Base-by-base conservation (phyloP, 1,140 invertebrate genomes). In the Zaprionus capensis region DNA sequence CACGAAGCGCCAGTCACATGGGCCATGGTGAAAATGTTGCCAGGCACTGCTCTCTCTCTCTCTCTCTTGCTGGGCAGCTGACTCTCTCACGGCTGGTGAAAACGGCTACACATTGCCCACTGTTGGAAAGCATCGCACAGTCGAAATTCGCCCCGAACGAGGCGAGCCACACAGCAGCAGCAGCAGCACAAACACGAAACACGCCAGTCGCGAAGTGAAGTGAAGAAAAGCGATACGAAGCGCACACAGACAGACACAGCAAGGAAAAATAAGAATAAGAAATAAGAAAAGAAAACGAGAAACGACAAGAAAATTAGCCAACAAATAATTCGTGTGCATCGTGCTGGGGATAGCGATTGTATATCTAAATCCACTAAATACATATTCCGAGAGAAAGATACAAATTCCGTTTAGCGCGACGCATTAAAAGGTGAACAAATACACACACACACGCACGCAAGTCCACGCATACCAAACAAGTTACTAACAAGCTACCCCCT, bases 71-170 rank as follows among this genome's bases (percentile, higher is more conserved):
- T 9, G n/a, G 7, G 7, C 41, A 46, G 41, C 51, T 26, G 31
- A 26, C 53, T 66, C 20, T 77, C 28, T 51, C 20, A 5, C 4
- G 41, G 2, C 41, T 46, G 41, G 31, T 44, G 55, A 41, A 58
- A 68, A 77, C 3, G 41, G 41, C n/a, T 6, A 11, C 41, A 72
- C 70, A 72, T 66, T 70, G 74, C 69, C 41, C 61, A 59, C n/a
- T 36, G 34, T 26, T 61, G 62, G n/a, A n/a, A 46, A 67, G 68
- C 46, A 22, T 5, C 20, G 46, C 22, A 78, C 84, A 87, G 84
- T 87, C 84, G 81, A 80, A 75, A 78, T 87, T 87, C 69, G 85
- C 84, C 84, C 81, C 84, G 31, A 88, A 75, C 84, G 84, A 88
- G 83, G 81, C 78, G 84, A 88, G 80, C 81, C 28, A 31, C 28